Conservation (phyloP, 2,113 vertebrate genomes). For the Pteropus alecto region DNA sequence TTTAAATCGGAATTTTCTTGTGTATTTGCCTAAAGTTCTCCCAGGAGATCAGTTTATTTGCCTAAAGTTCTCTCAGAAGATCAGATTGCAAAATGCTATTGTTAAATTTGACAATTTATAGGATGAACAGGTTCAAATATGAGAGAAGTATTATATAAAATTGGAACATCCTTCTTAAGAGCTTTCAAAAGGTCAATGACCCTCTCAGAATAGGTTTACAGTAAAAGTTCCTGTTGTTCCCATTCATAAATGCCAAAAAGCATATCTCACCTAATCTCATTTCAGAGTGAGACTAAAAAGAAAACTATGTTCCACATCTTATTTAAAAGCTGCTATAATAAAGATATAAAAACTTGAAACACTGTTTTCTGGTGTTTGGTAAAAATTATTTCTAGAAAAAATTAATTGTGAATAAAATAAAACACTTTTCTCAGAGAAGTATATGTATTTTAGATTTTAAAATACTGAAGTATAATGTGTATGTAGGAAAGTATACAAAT, state of each 20-base stretch:
- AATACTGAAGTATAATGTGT: neutral
- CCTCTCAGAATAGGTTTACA: neutral
- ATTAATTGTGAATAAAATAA: neutral
- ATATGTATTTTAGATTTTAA: neutral
- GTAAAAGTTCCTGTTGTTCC: neutral
- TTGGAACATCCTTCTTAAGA: neutral
- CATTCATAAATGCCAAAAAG: conserved; percentile 19
- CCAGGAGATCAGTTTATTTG: neutral
- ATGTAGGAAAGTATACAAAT: neutral
- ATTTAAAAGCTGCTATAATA: neutral
- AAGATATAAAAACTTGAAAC: neutral
- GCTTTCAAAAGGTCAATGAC: neutral
- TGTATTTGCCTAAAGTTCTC: neutral
- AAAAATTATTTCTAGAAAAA: neutral
- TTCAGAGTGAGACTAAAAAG: neutral
- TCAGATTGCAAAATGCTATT: neutral
- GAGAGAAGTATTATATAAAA: neutral
- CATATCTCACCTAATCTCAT: neutral
- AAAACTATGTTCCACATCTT: neutral
- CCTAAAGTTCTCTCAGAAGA: neutral
- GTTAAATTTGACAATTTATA: neutral
- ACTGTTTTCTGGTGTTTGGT: neutral
- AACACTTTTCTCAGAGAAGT: neutral
- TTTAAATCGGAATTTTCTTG: neutral
- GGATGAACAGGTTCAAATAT: neutral